Base-by-base conservation (phyloP, 2,888 invertebrate genomes). In the Drosophila antonietae region DNA sequence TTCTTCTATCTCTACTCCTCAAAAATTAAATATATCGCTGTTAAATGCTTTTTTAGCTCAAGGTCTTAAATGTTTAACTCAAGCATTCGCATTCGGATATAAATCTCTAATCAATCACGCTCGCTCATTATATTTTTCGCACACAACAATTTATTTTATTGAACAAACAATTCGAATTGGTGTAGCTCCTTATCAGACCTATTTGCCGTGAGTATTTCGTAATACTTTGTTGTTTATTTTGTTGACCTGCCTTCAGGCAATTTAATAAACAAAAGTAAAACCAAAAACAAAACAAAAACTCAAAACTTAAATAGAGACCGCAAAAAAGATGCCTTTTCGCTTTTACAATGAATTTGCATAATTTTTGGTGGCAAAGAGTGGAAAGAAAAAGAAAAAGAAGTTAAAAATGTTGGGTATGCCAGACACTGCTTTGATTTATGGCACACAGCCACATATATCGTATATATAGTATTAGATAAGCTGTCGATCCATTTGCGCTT, bases 341-440 rank as follows among this genome's bases (percentile, higher is more conserved):
- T 89, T 89, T 86, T 51, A 51, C 76, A 73, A 73, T 84, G 70
- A 80, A 87, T 87, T 82, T 81, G 78, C 89, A 89, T 87, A 85
- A 82, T 80, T 82, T 78, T 33, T 51, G 49, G 55, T 56, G 64
- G 23, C 59, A 68, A 52, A 65, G 72, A 77, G 56, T 51, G 46
- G 28, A 55, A 63, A 61, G 46, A 59, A 37, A 53, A 49, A 62
- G 52, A 58, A 39, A 55, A 58, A 73, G 43, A 75, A 75, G 59
- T 62, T 56, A 47, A 64, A 78, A 59, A 60, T 61, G 51, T 52
- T 53, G 43, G n/a, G 55, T n/a, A 31, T 58, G 35, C 7, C 52
- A 12, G 37, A 28, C 53, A 9, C 20, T 0, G 18, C 18, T 46
- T 53, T 78, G 80, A 68, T 61, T 80, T 79, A 79, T 66, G 53